A percentile compares a stretch with the other conserved stretches of the same genome.
Conservation (phyloP, 2,113 vertebrate genomes). For the Daphoenositta chrysoptera region DNA sequence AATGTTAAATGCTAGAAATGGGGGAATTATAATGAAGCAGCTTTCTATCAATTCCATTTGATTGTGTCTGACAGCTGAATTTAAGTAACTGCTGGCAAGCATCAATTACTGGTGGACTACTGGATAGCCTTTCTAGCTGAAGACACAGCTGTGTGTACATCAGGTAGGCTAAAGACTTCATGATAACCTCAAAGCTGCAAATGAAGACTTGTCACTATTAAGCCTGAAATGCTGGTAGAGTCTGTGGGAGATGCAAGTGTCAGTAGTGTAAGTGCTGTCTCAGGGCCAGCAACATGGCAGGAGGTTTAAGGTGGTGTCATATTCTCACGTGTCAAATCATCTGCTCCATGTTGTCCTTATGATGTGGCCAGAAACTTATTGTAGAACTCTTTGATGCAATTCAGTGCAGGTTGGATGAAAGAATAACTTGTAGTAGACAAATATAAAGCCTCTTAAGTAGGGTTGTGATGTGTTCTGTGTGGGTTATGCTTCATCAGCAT, state of each 20-base stretch:
- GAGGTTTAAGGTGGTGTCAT: not conserved
- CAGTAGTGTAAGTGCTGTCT: not conserved
- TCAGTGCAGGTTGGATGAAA: not conserved
- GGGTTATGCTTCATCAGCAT: conserved; percentile 53
- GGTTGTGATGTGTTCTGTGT: conserved; percentile 18
- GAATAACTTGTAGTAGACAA: conserved; percentile 43
- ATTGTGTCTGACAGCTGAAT: not conserved
- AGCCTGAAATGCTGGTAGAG: not conserved
- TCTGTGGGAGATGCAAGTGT: not conserved
- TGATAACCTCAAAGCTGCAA: not conserved
- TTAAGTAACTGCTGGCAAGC: not conserved
- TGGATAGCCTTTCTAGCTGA: not conserved
- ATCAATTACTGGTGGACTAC: not conserved
- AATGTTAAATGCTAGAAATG: not conserved
- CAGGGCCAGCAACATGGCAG: not conserved
- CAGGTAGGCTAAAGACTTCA: not conserved
- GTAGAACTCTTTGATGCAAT: not conserved
- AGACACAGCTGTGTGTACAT: not conserved
- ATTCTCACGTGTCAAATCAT: not conserved
- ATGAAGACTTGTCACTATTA: not conserved
- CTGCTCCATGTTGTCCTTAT: not conserved
- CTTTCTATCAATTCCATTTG: not conserved
- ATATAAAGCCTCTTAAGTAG: not conserved
- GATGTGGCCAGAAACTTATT: not conserved
- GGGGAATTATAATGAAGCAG: not conserved